Base-by-base conservation (phyloP, 2,888 invertebrate species). In the Gibbula magus region DNA sequence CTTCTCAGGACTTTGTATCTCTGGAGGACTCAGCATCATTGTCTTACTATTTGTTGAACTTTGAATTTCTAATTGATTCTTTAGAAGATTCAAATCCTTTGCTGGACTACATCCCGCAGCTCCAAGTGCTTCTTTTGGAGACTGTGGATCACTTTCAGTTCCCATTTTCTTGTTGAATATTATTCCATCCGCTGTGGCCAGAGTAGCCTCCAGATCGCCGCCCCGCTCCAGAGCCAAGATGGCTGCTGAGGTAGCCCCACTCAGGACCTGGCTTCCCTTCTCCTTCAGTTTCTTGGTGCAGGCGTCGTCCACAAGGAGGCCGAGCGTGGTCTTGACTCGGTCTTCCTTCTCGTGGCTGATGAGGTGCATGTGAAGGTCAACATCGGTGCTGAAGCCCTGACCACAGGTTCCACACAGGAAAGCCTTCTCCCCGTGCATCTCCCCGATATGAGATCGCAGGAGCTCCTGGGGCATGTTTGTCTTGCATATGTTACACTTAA, bases 281-380 rank as follows among this genome's bases (percentile, higher is more conserved):
- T 45, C 45, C 13, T 45, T 45, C 45, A 45, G 45, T 1, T 45
- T 45, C 10, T 45, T 45, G 2, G 61, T 8, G 0, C 70, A n/a
- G 2, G 35, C 70, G 25, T 70, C 39, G 13, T n/a, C 35, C 8
- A 35, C 10, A 35, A 70, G 8, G 35, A 39, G 35, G 18, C 18
- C 4, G 35, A 70, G 20, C 3, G 70, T 39, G 4, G 32, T 70
- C 39, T 70, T 70, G 18, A 70, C 35, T 20, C 39, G 70, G 70
- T 70, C 70, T 2, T 70, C 35, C 20, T 70, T 70, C 32, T 32
- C 39, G 32, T 70, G 70, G 20, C 39, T 20, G 3, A 32, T n/a
- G 18, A 70, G 70, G 35, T 70, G 70, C 70, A 70, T 32, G n/a
- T 70, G 70, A 3, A 70, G 39, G 35, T 70, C 70, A 10, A 70